phyloP scores from a whole-genome alignment of 2,888 invertebrate genomes.

The Plemyria rubiginata region DNA sequence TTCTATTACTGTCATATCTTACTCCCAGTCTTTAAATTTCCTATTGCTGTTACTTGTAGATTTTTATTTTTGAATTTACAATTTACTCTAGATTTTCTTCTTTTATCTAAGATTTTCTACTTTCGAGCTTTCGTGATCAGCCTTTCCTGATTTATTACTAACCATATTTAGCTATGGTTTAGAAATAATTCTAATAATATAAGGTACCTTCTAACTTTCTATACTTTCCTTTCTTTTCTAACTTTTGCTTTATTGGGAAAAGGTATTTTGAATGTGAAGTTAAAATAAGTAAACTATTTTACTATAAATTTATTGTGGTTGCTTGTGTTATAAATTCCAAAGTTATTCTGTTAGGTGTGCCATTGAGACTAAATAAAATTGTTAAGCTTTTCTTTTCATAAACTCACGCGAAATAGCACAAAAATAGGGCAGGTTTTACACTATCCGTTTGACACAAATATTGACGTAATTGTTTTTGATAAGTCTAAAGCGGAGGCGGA shows the following conservation, averaged over 20 bases:
- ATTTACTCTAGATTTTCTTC: constrained; percentile 33
- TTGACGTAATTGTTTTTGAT: too few relatives aligned
- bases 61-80: constrained; percentile 44
- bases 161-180: constrained; percentile 4
- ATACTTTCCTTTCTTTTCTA: not conserved
- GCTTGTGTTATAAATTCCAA: constrained; percentile 13
- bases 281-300: constrained; percentile 19
- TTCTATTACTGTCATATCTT: constrained; percentile 61
- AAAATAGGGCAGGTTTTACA: too few relatives aligned
- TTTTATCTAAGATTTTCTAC: constrained; percentile 17
- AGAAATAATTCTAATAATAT: not conserved
- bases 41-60: constrained; percentile 47
- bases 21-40: constrained; percentile 50
- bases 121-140: constrained; percentile 21
- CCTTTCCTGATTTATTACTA: constrained; percentile 30
- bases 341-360: constrained; percentile 17
- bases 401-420: too few relatives aligned
- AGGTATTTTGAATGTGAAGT: constrained; percentile 7
- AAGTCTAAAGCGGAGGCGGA: too few relatives aligned
- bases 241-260: constrained; percentile 15
- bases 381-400: too few relatives aligned
- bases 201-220: not conserved
- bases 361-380: constrained; percentile 9
- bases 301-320: constrained; percentile 21
- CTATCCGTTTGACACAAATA: too few relatives aligned